Evolutionary conservation across 2,888 invertebrate species (phyloP), one percentile per base, ranked within the genome.

Genomic region (Acanthopleura granulata): DNA sequence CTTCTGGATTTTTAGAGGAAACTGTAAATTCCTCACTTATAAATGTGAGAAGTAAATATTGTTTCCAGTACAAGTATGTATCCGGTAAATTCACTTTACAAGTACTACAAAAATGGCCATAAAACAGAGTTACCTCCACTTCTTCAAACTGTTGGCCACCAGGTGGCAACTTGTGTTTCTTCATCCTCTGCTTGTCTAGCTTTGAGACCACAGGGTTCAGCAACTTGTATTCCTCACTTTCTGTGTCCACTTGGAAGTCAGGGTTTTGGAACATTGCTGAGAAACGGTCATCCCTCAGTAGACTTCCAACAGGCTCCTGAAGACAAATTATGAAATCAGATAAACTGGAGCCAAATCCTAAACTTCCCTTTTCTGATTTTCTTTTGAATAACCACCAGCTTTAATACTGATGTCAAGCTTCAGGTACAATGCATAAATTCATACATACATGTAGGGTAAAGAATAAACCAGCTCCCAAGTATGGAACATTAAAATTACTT

Each of bases 251-350:
- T 91, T 97, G 94, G 90, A 96, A 99, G 88, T 97, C 96, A 16
- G 96, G 94, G 92, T 99, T 96, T 84, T 93, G 94, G 91, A 99
- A 99, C 89, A 99, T 91, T 0, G 93, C 94, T 88, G 95, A 95
- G 91, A 99, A 99, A 84, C 99, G 93, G 79, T 94, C 93, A 90
- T 99, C 99, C 85, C 94, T 93, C 76, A 99, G 92, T 18, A 98
- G 91, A 86, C 93, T 94, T n/a, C 57, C 57, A 6, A 57, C 57
- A 4, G 57, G n/a, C 57, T 57, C n/a, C 57, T 57, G 57, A n/a
- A 57, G 12, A 22, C 18, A 57, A 57, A 57, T 18, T 6, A 57
- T 57, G 12, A 57, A 57, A 6, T 57, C 22, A 18, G 40, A 40
- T 40, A n/a, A n/a, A n/a, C n/a, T n/a, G n/a, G n/a, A n/a, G n/a